phyloP scores from a whole-genome alignment of 1,140 invertebrate species.

The Drosophila ercepeae region DNA sequence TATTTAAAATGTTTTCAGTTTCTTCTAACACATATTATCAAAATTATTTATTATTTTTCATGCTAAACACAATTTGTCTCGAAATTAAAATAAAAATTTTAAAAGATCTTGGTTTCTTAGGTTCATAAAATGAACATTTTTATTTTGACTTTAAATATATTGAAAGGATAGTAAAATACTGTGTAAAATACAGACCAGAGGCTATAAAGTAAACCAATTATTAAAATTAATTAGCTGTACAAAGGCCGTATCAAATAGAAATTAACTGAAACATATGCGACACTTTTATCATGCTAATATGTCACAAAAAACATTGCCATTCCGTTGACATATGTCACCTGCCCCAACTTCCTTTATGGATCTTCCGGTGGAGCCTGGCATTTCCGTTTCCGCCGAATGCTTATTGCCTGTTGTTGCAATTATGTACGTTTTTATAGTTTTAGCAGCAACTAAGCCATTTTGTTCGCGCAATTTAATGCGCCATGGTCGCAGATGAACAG shows the following conservation, averaged over 20 bases:
- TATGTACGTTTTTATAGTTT: slow-evolving; percentile 9
- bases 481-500: neutral
- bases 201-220: slow-evolving; percentile 38
- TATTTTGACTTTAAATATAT: too few species aligned
- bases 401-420: slow-evolving; percentile 7
- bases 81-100: too few species aligned
- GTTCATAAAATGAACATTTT: too few species aligned
- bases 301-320: slow-evolving; percentile 22
- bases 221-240: slow-evolving; percentile 50
- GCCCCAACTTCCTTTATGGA: slow-evolving; percentile 6
- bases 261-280: slow-evolving; percentile 51
- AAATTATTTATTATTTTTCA: too few species aligned
- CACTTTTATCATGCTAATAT: slow-evolving; percentile 20
- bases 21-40: too few species aligned
- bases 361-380: slow-evolving; percentile 54
- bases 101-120: too few species aligned
- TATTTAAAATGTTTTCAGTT: too few species aligned
- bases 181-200: neutral
- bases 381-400: slow-evolving; percentile 33
- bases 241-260: slow-evolving; percentile 4
- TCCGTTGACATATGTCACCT: slow-evolving; percentile 48
- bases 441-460: slow-evolving; percentile 23
- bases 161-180: neutral
- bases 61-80: too few species aligned
- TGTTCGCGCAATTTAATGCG: neutral